Evolutionary conservation across 2,888 invertebrate genomes (phyloP), one percentile per base, ranked within the genome.

Genomic region (Boloria selene): DNA sequence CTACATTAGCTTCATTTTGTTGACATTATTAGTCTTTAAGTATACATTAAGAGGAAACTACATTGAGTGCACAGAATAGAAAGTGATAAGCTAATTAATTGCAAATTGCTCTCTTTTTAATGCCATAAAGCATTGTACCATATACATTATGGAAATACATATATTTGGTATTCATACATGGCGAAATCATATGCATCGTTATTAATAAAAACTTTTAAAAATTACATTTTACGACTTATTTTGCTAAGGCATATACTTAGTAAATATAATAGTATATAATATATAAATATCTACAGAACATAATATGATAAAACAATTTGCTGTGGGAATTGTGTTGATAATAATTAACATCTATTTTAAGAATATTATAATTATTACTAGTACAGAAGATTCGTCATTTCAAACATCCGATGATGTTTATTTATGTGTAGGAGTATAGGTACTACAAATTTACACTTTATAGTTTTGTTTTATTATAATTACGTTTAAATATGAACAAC

Each of bases 371-470:
- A 61, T 42, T 31, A 59, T 55, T 62, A 63, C 47, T 54, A 58
- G 54, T 62, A 47, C 47, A 31, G 51, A 47, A 54, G 55, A 65
- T 44, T 64, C 44, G 31, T 51, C 52, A 65, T 45, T 18, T 38
- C 10, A 7, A 38, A 66, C 66, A 66, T 63, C 65, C 56, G 60
- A 60, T 53, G 55, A 63, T 52, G 54, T 45, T 53, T 42, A 47
- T 45, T 53, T 42, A 47, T 38, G 65, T 54, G 68, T 69, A 52
- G 56, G 63, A 63, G 63, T 38, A 22, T 22, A 38, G 0, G 10
- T 38, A 10, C 10, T 38, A 54, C 22, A 22, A 45, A 22, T 59
- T 59, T 56, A 18, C 47, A 50, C 31, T 44, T 68, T 18, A 16
- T 44, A 14, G 38, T 65, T 59, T 64, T 59, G 42, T 56, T 55